Percentiles rank a stretch among this genome's conserved stretches.
phyloP scores from a whole-genome alignment of 2,888 invertebrate genomes.

The Copidosoma aretas region DNA sequence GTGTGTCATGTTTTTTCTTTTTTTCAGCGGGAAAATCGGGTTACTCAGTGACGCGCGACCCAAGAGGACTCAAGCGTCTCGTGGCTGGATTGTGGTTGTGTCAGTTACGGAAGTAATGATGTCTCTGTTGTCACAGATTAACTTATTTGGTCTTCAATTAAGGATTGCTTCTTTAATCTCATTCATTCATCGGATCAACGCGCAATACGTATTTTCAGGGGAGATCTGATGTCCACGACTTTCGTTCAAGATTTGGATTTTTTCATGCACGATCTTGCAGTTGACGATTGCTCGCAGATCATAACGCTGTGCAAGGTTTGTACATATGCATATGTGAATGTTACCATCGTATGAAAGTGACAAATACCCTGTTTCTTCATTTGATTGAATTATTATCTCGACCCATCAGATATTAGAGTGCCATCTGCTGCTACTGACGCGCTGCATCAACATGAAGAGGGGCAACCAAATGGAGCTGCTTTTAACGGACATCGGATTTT shows the following conservation, averaged over 20 bases:
- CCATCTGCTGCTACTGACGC: constrained; percentile 44
- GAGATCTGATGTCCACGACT: constrained; percentile 9
- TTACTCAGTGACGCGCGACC: constrained; percentile 44
- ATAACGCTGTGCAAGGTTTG: constrained; percentile 33
- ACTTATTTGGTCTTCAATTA: constrained; percentile 5
- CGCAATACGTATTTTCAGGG: constrained; percentile 30
- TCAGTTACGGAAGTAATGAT: constrained; percentile 49
- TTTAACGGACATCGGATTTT: constrained; percentile 27
- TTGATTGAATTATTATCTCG: not conserved
- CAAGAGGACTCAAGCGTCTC: constrained; percentile 43
- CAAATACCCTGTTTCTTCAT: not conserved
- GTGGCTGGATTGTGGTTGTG: constrained; percentile 44
- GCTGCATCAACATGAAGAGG: constrained; percentile 46
- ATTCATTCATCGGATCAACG: too few species aligned
- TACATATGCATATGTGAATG: not conserved
- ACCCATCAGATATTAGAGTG: constrained; percentile 47
- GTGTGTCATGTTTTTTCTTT: not conserved
- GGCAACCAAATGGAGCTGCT: constrained; percentile 37
- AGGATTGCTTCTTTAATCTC: too few species aligned
- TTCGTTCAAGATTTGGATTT: constrained; percentile 23
- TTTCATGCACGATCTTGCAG: not conserved
- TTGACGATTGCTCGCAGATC: constrained; percentile 19
- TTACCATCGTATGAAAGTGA: not conserved
- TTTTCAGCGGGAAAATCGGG: constrained; percentile 24
- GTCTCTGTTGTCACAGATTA: not conserved